These are phyloP conservation scores for Charadrius vociferus DNA, from an alignment of 2,113 vertebrate genomes.

Conservation along the genomic window DNA sequence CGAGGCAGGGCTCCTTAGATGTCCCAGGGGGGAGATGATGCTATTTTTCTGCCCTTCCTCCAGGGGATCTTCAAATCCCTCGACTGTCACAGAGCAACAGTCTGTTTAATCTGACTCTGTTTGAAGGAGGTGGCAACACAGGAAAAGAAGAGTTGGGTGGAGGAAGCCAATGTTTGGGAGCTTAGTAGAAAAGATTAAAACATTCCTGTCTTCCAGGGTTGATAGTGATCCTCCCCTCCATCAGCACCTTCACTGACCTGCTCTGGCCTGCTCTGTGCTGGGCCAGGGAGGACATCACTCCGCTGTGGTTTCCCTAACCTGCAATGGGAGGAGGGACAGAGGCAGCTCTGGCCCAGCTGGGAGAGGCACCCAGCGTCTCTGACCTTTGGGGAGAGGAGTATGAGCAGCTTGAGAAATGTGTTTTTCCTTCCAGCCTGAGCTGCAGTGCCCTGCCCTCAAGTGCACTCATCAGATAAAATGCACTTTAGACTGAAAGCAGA, in stretches of 20 bases:
- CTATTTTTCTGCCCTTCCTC: background rate
- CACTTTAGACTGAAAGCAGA: background rate
- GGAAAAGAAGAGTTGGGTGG: background rate
- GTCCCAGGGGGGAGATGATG: background rate
- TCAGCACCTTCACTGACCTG: background rate
- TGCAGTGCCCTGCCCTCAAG: background rate
- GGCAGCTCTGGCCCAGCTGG: background rate
- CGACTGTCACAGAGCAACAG: background rate
- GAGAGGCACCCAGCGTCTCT: background rate
- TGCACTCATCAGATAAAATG: background rate
- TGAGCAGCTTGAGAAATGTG: accelerated
- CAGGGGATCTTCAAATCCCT: background rate
- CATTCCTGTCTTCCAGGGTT: background rate
- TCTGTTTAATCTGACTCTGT: background rate
- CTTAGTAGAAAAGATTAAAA: background rate
- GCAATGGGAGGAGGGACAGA: background rate
- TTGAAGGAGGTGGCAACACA: background rate
- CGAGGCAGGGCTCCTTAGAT: background rate
- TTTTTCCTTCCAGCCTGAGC: background rate
- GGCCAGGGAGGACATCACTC: background rate
- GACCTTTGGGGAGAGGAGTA: background rate
- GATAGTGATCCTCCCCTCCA: background rate
- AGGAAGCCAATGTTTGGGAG: background rate
- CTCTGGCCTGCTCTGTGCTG: background rate
- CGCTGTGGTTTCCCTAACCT: background rate